Percentiles rank a stretch among this genome's conserved stretches.
phyloP scores from a whole-genome alignment of 2,888 invertebrate genomes.

The Caenorhabditis imperialis region DNA sequence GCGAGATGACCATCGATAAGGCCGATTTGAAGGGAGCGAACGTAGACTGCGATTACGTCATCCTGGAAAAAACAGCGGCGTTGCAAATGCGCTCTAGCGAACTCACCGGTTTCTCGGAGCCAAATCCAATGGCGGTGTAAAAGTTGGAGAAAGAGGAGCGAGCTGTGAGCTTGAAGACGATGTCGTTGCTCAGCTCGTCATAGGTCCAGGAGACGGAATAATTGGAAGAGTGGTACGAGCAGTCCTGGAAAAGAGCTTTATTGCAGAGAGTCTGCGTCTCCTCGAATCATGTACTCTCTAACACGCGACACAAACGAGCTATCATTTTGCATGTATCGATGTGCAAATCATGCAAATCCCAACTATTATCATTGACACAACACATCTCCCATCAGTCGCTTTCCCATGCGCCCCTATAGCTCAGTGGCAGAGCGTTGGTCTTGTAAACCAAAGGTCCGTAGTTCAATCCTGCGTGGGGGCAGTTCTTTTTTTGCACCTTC shows the following conservation, averaged over 20 bases:
- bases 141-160: slow-evolving; percentile 52
- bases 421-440: slow-evolving; percentile 66
- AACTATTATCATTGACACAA: no score
- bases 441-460: slow-evolving; percentile 65
- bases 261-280: no score
- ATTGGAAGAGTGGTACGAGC: slow-evolving; percentile 52
- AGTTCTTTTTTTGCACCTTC: slow-evolving; percentile 8
- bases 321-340: no score
- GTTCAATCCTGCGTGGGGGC: slow-evolving; percentile 51
- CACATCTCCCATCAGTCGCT: no score
- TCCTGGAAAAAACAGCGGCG: slow-evolving; percentile 52
- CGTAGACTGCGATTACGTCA: slow-evolving; percentile 65
- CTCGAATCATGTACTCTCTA: no score
- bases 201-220: slow-evolving; percentile 62
- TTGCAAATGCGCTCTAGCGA: no score
- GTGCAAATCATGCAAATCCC: no score
- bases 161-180: slow-evolving; percentile 62
- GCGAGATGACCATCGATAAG: slow-evolving; percentile 62
- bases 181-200: slow-evolving; percentile 64
- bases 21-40: slow-evolving; percentile 64
- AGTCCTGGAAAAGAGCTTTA: slow-evolving; percentile 43
- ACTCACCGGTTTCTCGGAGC: slow-evolving; percentile 60
- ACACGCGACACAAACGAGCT: no score
- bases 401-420: slow-evolving; percentile 65
- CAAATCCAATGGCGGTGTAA: slow-evolving; percentile 62